These are phyloP conservation scores for Actinostola sp. DNA, from an alignment of 92 coral and sea anemone species.

Conservation along the genomic window DNA sequence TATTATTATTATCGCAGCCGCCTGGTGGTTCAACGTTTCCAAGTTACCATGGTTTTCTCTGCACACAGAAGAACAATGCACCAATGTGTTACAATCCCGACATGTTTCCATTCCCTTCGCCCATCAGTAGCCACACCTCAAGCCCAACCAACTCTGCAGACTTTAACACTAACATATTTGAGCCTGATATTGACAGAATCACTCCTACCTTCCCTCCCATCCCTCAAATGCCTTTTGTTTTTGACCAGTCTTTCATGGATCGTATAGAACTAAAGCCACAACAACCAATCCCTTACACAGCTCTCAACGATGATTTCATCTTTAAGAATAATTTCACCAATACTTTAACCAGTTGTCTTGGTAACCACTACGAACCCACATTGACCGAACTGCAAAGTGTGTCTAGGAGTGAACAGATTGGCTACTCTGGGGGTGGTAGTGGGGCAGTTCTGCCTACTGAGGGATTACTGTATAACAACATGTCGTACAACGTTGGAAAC, in stretches of 20 bases:
- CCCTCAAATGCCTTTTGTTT: neutral
- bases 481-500: constrained; percentile 17
- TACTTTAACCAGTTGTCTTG: constrained; percentile 4
- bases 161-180: constrained; percentile 7
- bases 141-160: constrained; percentile 26
- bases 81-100: constrained; percentile 22
- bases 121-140: constrained; percentile 35
- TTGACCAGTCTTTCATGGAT: constrained; percentile 8
- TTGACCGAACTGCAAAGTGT: constrained; percentile 35
- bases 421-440: constrained; percentile 25
- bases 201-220: constrained; percentile 18
- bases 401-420: constrained; percentile 9
- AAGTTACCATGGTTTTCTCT: constrained; percentile 10
- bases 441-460: constrained; percentile 12
- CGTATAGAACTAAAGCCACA: neutral
- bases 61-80: constrained; percentile 1
- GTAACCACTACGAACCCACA: constrained; percentile 20
- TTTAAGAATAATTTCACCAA: constrained; percentile 12
- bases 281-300: constrained; percentile 11
- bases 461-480: constrained; percentile 9
- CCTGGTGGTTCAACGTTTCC: too few relatives aligned
- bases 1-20: neutral
- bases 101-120: constrained; percentile 20
- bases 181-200: constrained; percentile 16
- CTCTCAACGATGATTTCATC: constrained; percentile 21